Evolutionary conservation across 2,113 vertebrate genomes (phyloP).

Genomic region (Charina bottae): DNA sequence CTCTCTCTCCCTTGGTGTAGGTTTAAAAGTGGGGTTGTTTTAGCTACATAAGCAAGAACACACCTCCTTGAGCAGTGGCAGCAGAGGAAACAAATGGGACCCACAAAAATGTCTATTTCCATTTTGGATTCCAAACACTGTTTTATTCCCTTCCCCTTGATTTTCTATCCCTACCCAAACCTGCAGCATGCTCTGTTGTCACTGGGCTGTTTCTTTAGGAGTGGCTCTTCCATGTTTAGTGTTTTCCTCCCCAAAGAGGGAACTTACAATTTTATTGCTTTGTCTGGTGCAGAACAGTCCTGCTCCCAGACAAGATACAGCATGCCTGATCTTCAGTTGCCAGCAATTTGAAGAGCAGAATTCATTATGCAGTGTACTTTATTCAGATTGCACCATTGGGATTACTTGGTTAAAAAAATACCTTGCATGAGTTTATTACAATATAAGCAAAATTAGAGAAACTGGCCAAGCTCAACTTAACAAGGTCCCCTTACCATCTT

Average conservation of each 20-base stretch:
- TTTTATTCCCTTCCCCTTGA: neutral
- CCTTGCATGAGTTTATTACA: neutral
- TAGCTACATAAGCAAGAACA: neutral
- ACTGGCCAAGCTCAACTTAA: neutral
- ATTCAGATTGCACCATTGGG: neutral
- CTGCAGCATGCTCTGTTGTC: neutral
- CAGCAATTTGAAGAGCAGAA: neutral
- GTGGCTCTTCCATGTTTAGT: neutral
- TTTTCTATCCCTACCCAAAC: neutral
- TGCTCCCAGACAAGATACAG: neutral
- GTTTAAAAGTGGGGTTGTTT: neutral
- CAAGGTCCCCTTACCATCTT: conserved; percentile 87
- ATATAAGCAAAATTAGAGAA: neutral
- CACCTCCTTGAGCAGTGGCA: neutral
- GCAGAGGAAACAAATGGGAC: neutral
- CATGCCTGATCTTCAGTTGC: neutral
- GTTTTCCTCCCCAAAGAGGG: neutral
- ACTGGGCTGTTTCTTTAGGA: neutral
- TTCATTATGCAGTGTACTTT: neutral
- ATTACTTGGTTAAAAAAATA: neutral
- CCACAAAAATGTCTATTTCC: neutral
- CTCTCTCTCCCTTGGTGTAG: neutral
- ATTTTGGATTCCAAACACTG: neutral
- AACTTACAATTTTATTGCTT: neutral
- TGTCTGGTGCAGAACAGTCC: neutral